These are phyloP conservation scores for Saturnia pavonia DNA, from an alignment of 2,888 invertebrate genomes.

Conservation along the genomic window DNA sequence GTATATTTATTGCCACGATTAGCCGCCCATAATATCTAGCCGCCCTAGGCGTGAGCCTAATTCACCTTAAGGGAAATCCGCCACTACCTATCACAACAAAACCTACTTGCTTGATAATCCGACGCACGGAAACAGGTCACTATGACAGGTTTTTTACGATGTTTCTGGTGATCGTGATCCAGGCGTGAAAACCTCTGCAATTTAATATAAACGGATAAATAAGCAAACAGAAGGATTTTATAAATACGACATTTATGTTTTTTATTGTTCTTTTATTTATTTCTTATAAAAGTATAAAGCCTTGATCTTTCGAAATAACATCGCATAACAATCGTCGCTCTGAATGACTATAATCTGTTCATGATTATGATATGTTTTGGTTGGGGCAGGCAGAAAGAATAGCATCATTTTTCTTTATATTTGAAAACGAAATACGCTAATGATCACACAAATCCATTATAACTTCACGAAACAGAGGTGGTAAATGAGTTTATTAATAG, in stretches of 20 bases:
- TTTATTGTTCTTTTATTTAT: not conserved
- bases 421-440: not conserved
- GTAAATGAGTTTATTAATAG: too few relatives aligned
- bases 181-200: not conserved
- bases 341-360: not conserved
- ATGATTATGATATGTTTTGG: not conserved
- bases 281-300: not conserved
- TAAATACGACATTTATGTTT: not conserved
- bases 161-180: not conserved
- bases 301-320: not conserved
- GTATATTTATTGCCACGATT: too few relatives aligned
- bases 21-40: too few relatives aligned
- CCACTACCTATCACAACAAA: too few relatives aligned
- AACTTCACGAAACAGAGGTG: too few relatives aligned
- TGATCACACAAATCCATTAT: too few relatives aligned
- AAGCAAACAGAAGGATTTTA: not conserved
- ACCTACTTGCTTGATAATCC: too few relatives aligned
- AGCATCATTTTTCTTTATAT: not conserved
- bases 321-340: not conserved
- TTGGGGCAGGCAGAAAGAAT: not conserved
- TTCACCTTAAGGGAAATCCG: too few relatives aligned
- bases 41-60: too few relatives aligned
- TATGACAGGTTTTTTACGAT: too few relatives aligned
- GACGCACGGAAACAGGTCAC: too few relatives aligned
- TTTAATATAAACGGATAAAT: not conserved